Base-by-base conservation (phyloP, 1,140 invertebrate genomes). In the Zaprionus inermis region DNA sequence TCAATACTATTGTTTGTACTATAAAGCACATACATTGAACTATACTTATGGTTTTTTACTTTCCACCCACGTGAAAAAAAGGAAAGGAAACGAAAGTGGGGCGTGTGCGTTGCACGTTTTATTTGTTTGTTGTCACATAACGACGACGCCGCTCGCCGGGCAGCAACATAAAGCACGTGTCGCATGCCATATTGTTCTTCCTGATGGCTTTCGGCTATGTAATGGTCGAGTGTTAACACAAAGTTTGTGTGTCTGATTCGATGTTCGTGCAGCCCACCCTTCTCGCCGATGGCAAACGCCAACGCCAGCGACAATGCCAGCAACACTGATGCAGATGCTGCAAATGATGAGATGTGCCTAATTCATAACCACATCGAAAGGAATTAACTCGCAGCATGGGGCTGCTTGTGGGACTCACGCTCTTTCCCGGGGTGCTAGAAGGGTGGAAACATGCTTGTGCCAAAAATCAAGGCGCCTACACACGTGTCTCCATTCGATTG, bases 321-420 rank as follows among this genome's bases (percentile, higher is more conserved):
- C 30, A 32, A 18, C 11, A 52, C 32, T 57, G 58, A 75, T 71
- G 67, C 88, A 78, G 68, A 82, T 79, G 77, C 88, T 90, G 86
- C 86, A 91, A 91, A 90, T 90, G 86, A 90, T 91, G 86, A 79
- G 73, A 80, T 90, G 86, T 86, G 88, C 81, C 81, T 79, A 90
- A 90, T 90, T 90, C 88, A 91, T 91, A 91, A 91, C 88, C 88
- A 90, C 82, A 90, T 88, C 82, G 83, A 82, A 86, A 76, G 72
- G 86, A 82, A 90, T 90, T 88, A 79, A 85, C 83, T 85, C 76
- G 36, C 76, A 85, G 66, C 67, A 88, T 82, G 83, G 71, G 14
- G 24, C 66, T 24, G 49, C 49, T n/a, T 44, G 20, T 16, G 3
- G 24, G 5, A 32, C 61, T 22, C 79, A 56, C 64, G 58, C 57